Base-by-base conservation (phyloP, 1,140 invertebrate genomes). In the Scaptomyza pallida region DNA sequence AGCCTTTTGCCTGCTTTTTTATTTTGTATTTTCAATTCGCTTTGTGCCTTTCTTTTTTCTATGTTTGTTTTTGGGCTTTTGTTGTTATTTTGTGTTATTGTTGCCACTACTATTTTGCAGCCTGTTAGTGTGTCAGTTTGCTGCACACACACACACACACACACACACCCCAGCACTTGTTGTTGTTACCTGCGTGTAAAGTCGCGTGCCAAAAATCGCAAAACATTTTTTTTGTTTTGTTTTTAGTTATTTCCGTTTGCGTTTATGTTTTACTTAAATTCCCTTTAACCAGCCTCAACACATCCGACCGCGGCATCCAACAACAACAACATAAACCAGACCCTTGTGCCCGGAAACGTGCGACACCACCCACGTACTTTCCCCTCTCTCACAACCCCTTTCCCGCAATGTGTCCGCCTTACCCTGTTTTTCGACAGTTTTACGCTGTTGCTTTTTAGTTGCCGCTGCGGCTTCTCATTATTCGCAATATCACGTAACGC, bases 251-350 rank as follows among this genome's bases (percentile, higher is more conserved):
- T 85, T 85, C 81, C 81, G 81, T 86, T 86, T 81, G 81, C 81
- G 81, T 85, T 85, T 86, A 85, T 85, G 81, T 86, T 85, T 85
- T 77, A 85, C 81, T 85, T 85, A 86, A 85, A 86, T 85, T 85
- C 81, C 73, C 77, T 75, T 85, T 86, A 85, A 85, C 81, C 81
- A 77, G 77, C 80, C 80, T 85, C 80, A 85, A 85, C 81, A 85
- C 81, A 74, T 85, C 76, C 80, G 70, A 54, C 61, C 61, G 40
- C 33, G 33, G 52, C 23, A 35, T 50, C 37, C 62, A 47, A 50
- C 44, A 17, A 16, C 45, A 30, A 23, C 45, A 21, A 6, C 33
- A 48, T 3, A 1, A 9, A 56, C 23, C 33, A 30, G 26, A 30
- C 26, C 43, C n/a, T 33, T 33, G 50, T 45, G 45, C 50, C 51